Base-by-base conservation (phyloP, 1,140 invertebrate species). In the Antheraea mylitta region DNA sequence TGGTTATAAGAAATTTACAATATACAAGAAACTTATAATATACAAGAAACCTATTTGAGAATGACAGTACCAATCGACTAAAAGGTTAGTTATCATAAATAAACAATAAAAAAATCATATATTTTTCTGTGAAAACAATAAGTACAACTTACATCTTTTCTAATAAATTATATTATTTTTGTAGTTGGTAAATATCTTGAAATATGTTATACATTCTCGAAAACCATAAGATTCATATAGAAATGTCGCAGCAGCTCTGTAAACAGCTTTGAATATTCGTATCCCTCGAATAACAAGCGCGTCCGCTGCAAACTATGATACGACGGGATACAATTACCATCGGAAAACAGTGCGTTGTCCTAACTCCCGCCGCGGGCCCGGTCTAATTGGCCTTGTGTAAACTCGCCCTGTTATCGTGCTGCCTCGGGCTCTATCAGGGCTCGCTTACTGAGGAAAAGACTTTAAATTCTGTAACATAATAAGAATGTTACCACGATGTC, bases 381-480 rank as follows among this genome's bases (percentile, higher is more conserved):
- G 74, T 83, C 83, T 90, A 90, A 90, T 90, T 90, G 88, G 88
- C 82, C 76, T 79, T 88, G 80, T 88, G 88, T 89, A 90, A 85
- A 90, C 88, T 79, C 71, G 82, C 78, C 79, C 85, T 83, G 87
- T 85, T 88, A 90, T 88, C 85, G 77, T 76, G 68, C 70, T 59
- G 84, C 87, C 86, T 74, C 77, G 84, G 75, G 87, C 83, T 58
- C 22, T 9, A 60, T 10, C 9, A 5, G 13, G 22, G 37, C 38
- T 42, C 38, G 38, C 38, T 42, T 58, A 42, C 61, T 78, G 65
- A 81, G 79, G 83, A 83, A 67, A 9, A 0, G 59, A 74, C 75
- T 85, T 83, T 66, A 16, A 69, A 5, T 58, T 42, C 1, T 53
- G 13, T n/a, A 53, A 13, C 10, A 53, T 53, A 16, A 16, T 16